Evolutionary conservation across 2,113 vertebrate genomes (phyloP).

Genomic region (Callipepla squamata): DNA sequence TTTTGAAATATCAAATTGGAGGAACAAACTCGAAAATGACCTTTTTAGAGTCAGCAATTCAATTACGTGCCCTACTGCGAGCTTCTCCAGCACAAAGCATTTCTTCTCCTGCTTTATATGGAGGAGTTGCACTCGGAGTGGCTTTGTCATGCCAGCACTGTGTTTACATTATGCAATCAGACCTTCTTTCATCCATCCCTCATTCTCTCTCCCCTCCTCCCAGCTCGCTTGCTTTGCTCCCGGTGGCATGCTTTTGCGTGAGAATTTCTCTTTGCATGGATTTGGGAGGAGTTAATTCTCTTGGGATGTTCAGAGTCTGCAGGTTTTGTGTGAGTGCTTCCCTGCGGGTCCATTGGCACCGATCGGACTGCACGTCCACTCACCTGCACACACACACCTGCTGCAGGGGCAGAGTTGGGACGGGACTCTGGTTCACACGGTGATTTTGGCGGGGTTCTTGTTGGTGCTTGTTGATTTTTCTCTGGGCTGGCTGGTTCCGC

Average conservation of each 20-base stretch:
- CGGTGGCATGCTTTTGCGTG: conserved; percentile 64
- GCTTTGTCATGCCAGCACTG: conserved; percentile 67
- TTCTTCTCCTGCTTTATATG: neutral
- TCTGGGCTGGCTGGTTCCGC: conserved; percentile 59
- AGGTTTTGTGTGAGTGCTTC: conserved; percentile 66
- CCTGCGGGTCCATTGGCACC: conserved; percentile 44
- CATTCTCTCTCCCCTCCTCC: neutral
- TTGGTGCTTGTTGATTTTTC: conserved; percentile 69
- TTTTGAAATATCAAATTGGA: conserved; percentile 66
- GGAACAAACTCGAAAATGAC: conserved; percentile 67
- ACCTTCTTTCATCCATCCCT: conserved; percentile 56
- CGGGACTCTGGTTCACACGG: conserved; percentile 61
- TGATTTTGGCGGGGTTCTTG: conserved; percentile 70
- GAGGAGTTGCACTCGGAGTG: conserved; percentile 17
- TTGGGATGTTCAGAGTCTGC: conserved; percentile 56
- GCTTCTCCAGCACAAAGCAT: neutral
- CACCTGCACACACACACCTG: conserved; percentile 51
- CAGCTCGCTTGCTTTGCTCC: conserved; percentile 54
- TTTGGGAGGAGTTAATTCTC: conserved; percentile 61
- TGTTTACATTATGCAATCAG: conserved; percentile 69
- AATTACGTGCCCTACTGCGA: conserved; percentile 42
- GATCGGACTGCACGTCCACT: neutral
- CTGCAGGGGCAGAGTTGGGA: conserved; percentile 56
- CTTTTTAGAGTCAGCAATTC: conserved; percentile 59
- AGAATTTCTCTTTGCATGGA: conserved; percentile 71